These are phyloP conservation scores for Strigamia transsilvanica DNA, from an alignment of 2,888 invertebrate genomes.

Conservation along the genomic window DNA sequence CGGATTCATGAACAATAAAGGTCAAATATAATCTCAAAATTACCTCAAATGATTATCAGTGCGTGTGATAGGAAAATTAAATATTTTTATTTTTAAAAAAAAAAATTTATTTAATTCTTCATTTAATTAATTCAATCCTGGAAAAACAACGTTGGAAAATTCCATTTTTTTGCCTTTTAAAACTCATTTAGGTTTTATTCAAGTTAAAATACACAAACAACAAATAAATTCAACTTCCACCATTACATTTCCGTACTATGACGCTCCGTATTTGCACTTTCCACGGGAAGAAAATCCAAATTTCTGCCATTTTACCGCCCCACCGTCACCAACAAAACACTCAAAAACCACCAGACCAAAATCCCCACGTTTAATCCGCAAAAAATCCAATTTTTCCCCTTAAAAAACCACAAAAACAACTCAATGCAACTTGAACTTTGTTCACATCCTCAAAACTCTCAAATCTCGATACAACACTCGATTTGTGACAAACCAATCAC, in stretches of 20 bases:
- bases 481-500: slow-evolving; percentile 11
- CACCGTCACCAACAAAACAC: too few relatives aligned
- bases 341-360: not conserved
- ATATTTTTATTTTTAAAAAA: not conserved
- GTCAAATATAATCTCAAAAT: not conserved
- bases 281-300: too few relatives aligned
- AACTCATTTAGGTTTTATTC: too few relatives aligned
- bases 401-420: not conserved
- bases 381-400: too few relatives aligned
- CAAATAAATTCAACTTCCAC: too few relatives aligned
- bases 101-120: not conserved
- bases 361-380: not conserved
- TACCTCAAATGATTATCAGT: not conserved
- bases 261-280: too few relatives aligned
- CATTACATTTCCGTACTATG: too few relatives aligned
- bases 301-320: too few relatives aligned
- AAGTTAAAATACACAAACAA: too few relatives aligned
- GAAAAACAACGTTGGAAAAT: too few relatives aligned
- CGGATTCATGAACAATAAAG: not conserved
- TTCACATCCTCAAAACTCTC: not conserved
- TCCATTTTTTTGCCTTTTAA: too few relatives aligned
- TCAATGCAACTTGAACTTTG: not conserved
- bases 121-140: too few relatives aligned
- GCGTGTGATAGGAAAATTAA: not conserved
- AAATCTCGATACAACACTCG: slow-evolving; percentile 3